These are phyloP conservation scores for Psammodynastes pulverulentus DNA, from an alignment of 2,113 vertebrate genomes.

Conservation along the genomic window DNA sequence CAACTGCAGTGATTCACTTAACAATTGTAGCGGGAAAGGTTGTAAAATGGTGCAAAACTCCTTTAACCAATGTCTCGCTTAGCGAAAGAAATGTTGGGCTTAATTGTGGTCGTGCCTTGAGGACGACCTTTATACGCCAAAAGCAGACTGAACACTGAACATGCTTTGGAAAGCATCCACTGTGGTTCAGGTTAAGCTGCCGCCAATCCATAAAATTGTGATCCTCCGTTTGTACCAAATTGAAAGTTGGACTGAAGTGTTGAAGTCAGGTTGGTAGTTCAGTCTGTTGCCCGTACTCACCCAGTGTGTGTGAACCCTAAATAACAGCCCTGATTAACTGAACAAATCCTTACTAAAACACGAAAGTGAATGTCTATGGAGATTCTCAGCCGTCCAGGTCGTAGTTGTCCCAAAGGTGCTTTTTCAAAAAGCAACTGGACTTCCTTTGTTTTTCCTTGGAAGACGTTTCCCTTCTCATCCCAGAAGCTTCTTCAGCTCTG, in stretches of 20 bases:
- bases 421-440: neutral
- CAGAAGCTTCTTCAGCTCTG: neutral
- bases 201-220: neutral
- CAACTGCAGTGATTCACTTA: neutral
- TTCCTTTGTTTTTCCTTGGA: neutral
- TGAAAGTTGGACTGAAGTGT: neutral
- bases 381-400: neutral
- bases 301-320: neutral
- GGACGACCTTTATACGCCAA: neutral
- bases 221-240: neutral
- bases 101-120: neutral
- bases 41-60: neutral
- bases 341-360: neutral
- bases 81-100: neutral
- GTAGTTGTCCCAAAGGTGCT: neutral
- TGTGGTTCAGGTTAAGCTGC: neutral
- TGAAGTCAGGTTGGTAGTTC: neutral
- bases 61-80: neutral
- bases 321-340: neutral
- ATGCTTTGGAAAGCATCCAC: neutral
- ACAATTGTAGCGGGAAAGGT: neutral
- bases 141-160: neutral
- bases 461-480: neutral
- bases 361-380: neutral
- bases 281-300: neutral